A percentile compares a stretch with the other conserved stretches of the same genome.
phyloP scores from a whole-genome alignment of 1,140 invertebrate species.

The Leptopilina clavipes region DNA sequence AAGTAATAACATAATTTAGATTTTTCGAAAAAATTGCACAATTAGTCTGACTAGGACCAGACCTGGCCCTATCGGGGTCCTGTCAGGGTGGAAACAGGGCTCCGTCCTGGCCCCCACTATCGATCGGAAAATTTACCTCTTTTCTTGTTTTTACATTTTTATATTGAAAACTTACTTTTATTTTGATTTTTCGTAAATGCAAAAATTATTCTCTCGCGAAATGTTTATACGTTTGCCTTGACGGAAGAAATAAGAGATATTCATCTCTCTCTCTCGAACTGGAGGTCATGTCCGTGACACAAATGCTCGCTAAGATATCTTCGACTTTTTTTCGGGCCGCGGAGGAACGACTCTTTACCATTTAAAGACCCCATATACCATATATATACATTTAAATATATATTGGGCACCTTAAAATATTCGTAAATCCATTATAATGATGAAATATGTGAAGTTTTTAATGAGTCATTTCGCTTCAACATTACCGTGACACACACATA shows the following conservation, averaged over 20 bases:
- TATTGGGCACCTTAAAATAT: conserved; percentile 16
- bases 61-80: too few relatives aligned
- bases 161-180: too few relatives aligned
- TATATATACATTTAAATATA: background rate
- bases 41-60: too few relatives aligned
- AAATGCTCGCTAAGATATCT: background rate
- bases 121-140: too few relatives aligned
- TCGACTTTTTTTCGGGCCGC: background rate
- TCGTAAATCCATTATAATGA: background rate
- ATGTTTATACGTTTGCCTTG: background rate
- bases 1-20: too few relatives aligned
- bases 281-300: conserved; percentile 41
- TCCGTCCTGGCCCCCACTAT: too few relatives aligned
- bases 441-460: background rate
- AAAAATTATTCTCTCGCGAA: background rate
- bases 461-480: background rate
- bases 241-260: conserved; percentile 23
- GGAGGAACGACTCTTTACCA: conserved; percentile 7
- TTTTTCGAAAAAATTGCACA: too few relatives aligned
- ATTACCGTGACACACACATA: background rate
- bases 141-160: too few relatives aligned
- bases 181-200: background rate
- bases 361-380: background rate
- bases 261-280: background rate
- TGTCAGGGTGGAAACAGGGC: too few relatives aligned